Conservation (phyloP, 2,888 invertebrate species). For the Meghimatium bilineatum region DNA sequence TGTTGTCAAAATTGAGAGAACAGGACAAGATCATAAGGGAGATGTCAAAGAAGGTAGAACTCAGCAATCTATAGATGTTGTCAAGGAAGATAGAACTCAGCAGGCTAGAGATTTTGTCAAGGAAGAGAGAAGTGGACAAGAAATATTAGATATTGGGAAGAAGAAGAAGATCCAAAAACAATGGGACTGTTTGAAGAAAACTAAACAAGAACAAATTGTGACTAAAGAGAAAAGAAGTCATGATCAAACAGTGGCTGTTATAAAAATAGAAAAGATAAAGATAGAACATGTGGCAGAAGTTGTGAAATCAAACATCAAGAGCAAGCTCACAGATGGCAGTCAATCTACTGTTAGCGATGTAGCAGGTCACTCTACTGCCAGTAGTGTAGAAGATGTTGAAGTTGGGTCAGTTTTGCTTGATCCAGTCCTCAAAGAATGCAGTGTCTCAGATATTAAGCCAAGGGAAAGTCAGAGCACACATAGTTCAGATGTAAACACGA, state of each 20-base stretch:
- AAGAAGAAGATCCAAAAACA: no score
- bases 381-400: not conserved
- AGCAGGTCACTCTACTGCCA: not conserved
- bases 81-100: not conserved
- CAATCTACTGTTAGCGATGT: not conserved
- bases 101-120: not conserved
- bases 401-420: not conserved
- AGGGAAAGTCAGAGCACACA: not conserved
- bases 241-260: not conserved
- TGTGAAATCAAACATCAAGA: not conserved
- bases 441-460: not conserved
- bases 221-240: not conserved
- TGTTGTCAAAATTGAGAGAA: not conserved
- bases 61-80: not conserved
- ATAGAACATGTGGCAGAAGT: not conserved
- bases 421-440: not conserved
- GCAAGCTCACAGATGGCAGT: not conserved
- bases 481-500: no score
- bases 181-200: not conserved
- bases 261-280: not conserved
- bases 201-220: not conserved
- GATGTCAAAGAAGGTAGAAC: slow-evolving; percentile 46
- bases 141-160: not conserved
- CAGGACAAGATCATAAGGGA: no score
- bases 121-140: slow-evolving; percentile 6